Percentiles rank a stretch among this genome's conserved stretches.
These are phyloP conservation scores for Leucania comma DNA, from an alignment of 2,888 invertebrate genomes.

Conservation along the genomic window DNA sequence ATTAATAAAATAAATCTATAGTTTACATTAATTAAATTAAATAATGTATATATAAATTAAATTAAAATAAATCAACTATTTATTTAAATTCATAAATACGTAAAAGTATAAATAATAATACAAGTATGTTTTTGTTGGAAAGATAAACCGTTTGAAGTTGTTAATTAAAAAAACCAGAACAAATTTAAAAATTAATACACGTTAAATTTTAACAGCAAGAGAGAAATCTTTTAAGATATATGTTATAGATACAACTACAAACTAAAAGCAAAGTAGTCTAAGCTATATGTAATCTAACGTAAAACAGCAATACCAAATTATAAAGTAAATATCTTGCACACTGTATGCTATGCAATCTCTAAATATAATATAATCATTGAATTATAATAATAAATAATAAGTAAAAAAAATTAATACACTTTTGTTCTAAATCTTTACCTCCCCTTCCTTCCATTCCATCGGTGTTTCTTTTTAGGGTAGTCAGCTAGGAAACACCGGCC, in stretches of 20 bases:
- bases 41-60: too few species aligned
- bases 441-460: too few species aligned
- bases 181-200: background rate
- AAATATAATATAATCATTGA: background rate
- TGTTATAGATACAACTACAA: background rate
- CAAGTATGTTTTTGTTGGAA: too few species aligned
- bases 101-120: too few species aligned
- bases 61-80: too few species aligned
- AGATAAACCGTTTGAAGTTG: background rate
- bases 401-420: background rate
- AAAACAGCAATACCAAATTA: background rate
- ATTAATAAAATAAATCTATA: too few species aligned
- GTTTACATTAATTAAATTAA: too few species aligned
- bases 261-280: background rate
- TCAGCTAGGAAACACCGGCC: too few species aligned
- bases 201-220: background rate
- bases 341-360: conserved; percentile 9
- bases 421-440: background rate
- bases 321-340: conserved; percentile 10
- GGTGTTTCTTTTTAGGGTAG: too few species aligned
- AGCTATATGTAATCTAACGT: background rate
- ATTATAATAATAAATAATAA: background rate
- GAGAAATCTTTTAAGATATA: background rate
- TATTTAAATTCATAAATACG: background rate
- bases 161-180: too few species aligned